Base-by-base conservation (phyloP, 2,888 invertebrate genomes). In the Leptothorax acervorum region DNA sequence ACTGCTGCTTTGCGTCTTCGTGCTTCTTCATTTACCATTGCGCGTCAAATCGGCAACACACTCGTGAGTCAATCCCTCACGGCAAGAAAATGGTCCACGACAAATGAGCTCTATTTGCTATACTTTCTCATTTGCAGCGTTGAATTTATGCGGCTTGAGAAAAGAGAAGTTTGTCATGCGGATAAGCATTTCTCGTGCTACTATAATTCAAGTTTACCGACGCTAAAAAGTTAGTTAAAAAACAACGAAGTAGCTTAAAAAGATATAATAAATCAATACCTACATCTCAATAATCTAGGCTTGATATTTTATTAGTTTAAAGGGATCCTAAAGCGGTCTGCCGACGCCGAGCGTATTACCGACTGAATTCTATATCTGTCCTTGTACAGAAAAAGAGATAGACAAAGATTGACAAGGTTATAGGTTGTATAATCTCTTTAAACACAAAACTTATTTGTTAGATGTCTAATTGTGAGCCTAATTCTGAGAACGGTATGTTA, bases 41-140 rank as follows among this genome's bases (percentile, higher is more conserved):
- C n/a, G 15, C 55, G 45, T 81, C 73, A 73, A 73, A 81, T 81
- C 45, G 79, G 28, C 60, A 48, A 73, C 39, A 48, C 60, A 15
- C 42, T 78, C 70, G 57, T 45, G 57, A 81, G 60, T 73, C 73
- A 60, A 73, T 60, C 73, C 8, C 57, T 48, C 28, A 60, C 48
- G 48, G 48, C 73, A 23, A 28, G 39, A 48, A 73, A 76, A 57
- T 12, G n/a, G 0, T 8, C 23, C 28, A 6, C 57, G 48, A 81
- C 73, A 51, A 81, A 81, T 62, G 60, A 81, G 28, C 73, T 23
- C 35, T 60, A 60, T 23, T 48, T 60, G 79, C 23, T 35, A 48
- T 79, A 79, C 60, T 73, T 81, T 51, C 73, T 81, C 60, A 73
- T 71, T 79, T 57, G 78, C 66, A 42, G 28, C n/a, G 70, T 78